Conservation (phyloP, 2,888 invertebrate genomes). For the Archips crataeganus region DNA sequence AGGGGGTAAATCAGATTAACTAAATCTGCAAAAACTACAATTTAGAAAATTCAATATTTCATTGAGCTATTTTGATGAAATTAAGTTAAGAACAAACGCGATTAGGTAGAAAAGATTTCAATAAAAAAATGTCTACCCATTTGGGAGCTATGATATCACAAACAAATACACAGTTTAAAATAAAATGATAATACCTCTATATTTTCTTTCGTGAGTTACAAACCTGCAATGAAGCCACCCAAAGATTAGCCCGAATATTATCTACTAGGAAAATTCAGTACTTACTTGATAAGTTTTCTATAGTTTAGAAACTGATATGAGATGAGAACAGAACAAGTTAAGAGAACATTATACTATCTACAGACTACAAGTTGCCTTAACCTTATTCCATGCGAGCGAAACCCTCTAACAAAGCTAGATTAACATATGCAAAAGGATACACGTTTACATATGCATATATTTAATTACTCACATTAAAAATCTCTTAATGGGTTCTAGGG, state of each 20-base stretch:
- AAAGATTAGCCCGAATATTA: neutral
- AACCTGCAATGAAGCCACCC: too few relatives aligned
- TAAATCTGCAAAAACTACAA: too few relatives aligned
- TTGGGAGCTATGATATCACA: too few relatives aligned
- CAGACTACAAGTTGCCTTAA: neutral
- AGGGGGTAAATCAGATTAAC: too few relatives aligned
- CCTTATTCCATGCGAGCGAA: neutral
- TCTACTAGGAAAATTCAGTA: neutral
- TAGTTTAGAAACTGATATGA: neutral
- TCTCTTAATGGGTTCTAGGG: neutral
- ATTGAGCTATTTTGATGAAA: too few relatives aligned
- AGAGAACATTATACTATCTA: neutral
- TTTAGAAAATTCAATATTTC: too few relatives aligned
- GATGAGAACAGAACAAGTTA: neutral
- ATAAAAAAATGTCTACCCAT: too few relatives aligned
- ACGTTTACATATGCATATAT: neutral
- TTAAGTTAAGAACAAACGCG: too few relatives aligned
- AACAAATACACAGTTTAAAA: too few relatives aligned
- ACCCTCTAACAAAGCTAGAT: neutral
- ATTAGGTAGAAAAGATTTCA: too few relatives aligned
- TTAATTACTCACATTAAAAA: slow-evolving; percentile 23
- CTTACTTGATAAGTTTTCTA: neutral
- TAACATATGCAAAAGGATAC: neutral
- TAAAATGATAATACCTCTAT: too few relatives aligned
- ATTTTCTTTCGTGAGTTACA: too few relatives aligned